Percentiles rank a stretch among this genome's conserved stretches.
These are phyloP conservation scores for Pseudanteris insignis DNA, from an alignment of 2,888 invertebrate genomes.

Conservation along the genomic window DNA sequence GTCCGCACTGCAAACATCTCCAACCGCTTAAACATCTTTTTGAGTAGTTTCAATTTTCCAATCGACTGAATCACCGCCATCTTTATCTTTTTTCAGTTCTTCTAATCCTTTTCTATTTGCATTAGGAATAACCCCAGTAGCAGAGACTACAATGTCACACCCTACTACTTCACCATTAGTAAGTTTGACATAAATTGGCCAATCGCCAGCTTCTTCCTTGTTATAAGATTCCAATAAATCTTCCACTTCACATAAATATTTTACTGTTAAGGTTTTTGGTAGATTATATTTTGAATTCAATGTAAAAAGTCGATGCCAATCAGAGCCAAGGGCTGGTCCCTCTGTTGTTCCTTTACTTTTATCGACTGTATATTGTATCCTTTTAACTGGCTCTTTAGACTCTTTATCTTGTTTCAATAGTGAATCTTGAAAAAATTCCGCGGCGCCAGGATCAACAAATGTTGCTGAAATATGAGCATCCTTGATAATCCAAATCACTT, in stretches of 20 bases:
- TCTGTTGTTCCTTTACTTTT: conserved; percentile 61
- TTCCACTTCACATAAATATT: conserved; percentile 68
- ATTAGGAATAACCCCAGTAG: conserved; percentile 89
- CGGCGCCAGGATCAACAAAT: conserved; percentile 95
- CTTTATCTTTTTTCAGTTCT: conserved; percentile 69
- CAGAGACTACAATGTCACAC: conserved; percentile 93
- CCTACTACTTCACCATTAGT: conserved; percentile 77
- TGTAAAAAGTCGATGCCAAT: conserved; percentile 85
- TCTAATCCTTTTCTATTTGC: conserved; percentile 70
- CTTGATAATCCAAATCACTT: conserved; percentile 93
- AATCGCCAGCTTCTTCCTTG: conserved; percentile 64
- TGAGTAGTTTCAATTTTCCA: conserved; percentile 85
- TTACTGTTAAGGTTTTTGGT: conserved; percentile 66
- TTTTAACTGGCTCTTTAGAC: conserved; percentile 61
- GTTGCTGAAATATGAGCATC: conserved; percentile 92
- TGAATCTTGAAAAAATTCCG: conserved; percentile 83
- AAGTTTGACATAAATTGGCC: conserved; percentile 78
- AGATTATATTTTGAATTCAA: conserved; percentile 68
- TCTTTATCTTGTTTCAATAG: conserved; percentile 50
- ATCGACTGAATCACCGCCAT: conserved; percentile 88
- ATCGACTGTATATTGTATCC: conserved; percentile 76
- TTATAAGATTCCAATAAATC: conserved; percentile 73
- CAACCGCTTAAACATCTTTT: conserved; percentile 88
- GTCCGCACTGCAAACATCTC: conserved; percentile 88
- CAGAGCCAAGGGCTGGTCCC: conserved; percentile 95